Conservation (phyloP, 2,888 invertebrate species). For the Lasiommata megera region DNA sequence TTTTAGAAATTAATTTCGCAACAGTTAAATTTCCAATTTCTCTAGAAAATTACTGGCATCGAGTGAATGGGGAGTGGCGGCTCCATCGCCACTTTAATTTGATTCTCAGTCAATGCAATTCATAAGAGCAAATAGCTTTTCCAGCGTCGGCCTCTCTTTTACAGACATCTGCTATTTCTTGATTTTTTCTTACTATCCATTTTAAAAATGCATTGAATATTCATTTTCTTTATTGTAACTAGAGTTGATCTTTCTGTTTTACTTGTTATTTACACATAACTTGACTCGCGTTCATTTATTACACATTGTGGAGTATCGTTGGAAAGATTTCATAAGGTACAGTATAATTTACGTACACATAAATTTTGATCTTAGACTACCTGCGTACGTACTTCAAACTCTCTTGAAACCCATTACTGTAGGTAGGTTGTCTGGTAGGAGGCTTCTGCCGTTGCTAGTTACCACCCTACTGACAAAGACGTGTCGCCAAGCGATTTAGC, state of each 20-base stretch:
- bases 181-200: conserved; percentile 4
- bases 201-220: not conserved
- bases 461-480: no score
- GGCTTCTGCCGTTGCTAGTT: no score
- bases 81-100: conserved; percentile 24
- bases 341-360: no score
- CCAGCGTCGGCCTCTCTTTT: conserved; percentile 10
- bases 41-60: conserved; percentile 17
- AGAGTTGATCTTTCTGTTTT: not conserved
- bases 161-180: conserved; percentile 7
- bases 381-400: no score
- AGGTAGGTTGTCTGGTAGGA: no score
- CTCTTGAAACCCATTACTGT: no score
- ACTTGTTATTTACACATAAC: no score
- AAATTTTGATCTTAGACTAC: no score
- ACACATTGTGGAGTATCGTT: no score
- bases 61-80: conserved; percentile 17
- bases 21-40: conserved; percentile 24
- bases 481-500: no score
- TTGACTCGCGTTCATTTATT: no score
- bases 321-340: no score
- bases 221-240: not conserved
- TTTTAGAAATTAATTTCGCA: conserved; percentile 12
- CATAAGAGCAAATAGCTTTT: conserved; percentile 27
- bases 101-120: conserved; percentile 27